Evolutionary conservation across 2,113 vertebrate species (phyloP).

Genomic region (Merops nubicus): DNA sequence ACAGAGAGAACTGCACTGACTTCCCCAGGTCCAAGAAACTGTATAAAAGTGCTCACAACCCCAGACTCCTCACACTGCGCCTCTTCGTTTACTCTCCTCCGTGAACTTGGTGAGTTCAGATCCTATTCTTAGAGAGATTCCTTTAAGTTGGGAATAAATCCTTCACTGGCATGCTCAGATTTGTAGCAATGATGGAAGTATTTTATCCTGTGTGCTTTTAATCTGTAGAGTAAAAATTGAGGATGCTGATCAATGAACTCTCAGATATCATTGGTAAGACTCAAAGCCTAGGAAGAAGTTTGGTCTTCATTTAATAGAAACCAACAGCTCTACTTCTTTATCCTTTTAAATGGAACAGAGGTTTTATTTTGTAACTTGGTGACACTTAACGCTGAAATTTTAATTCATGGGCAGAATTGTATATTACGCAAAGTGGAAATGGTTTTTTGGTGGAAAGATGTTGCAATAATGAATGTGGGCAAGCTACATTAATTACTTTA

Average conservation of each 20-base stretch:
- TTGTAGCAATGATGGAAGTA: accelerated
- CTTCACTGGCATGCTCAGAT: not conserved
- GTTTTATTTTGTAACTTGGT: not conserved
- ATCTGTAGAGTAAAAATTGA: not conserved
- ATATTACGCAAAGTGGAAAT: not conserved
- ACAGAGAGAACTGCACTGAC: accelerated
- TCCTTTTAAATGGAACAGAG: not conserved
- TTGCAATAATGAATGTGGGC: not conserved
- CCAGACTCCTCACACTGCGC: not conserved
- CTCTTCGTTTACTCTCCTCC: not conserved
- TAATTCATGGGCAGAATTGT: accelerated
- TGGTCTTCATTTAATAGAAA: not conserved
- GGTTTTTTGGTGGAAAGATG: not conserved
- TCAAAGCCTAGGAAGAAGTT: not conserved
- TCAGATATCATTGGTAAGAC: not conserved
- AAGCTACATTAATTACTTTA: not conserved
- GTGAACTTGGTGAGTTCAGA: conserved; percentile 21
- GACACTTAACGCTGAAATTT: not conserved
- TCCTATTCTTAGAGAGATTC: accelerated
- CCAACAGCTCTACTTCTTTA: not conserved
- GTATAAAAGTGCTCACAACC: conserved; percentile 1
- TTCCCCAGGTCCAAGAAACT: not conserved
- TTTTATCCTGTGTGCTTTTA: not conserved
- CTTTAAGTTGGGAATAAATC: not conserved
- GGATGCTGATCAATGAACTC: accelerated